Conservation (phyloP, 2,888 invertebrate species). For the Tachystola acroxantha region DNA sequence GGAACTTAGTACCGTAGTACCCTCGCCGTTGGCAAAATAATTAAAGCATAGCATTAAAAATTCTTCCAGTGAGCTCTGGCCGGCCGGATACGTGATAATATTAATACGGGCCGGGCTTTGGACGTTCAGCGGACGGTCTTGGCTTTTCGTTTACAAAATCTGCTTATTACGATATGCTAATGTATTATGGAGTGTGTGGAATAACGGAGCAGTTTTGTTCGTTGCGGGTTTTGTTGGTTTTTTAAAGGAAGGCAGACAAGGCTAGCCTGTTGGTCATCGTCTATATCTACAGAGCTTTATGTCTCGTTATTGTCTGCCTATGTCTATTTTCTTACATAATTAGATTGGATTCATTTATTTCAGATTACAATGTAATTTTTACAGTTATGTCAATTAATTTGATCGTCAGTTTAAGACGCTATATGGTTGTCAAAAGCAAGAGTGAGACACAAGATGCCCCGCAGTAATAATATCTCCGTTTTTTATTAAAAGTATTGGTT, state of each 20-base stretch:
- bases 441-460: too few relatives aligned
- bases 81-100: slow-evolving; percentile 75
- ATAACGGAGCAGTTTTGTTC: not conserved
- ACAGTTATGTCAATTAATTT: too few relatives aligned
- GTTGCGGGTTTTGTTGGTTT: too few relatives aligned
- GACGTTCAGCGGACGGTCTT: slow-evolving; percentile 30
- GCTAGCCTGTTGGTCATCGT: not conserved
- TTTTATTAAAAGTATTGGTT: too few relatives aligned
- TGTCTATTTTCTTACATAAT: too few relatives aligned
- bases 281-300: too few relatives aligned
- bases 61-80: slow-evolving; percentile 66
- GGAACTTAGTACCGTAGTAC: slow-evolving; percentile 64
- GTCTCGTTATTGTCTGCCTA: not conserved
- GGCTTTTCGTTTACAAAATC: slow-evolving; percentile 31
- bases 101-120: slow-evolving; percentile 56
- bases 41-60: slow-evolving; percentile 76
- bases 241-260: too few relatives aligned
- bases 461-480: too few relatives aligned
- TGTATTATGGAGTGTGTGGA: slow-evolving; percentile 5
- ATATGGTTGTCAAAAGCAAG: too few relatives aligned
- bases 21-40: slow-evolving; percentile 65
- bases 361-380: too few relatives aligned
- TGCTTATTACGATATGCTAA: slow-evolving; percentile 31
- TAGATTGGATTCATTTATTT: too few relatives aligned
- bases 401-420: too few relatives aligned